phyloP scores from a whole-genome alignment of 2,113 vertebrate genomes.

The Chaetorhynchus papuensis region DNA sequence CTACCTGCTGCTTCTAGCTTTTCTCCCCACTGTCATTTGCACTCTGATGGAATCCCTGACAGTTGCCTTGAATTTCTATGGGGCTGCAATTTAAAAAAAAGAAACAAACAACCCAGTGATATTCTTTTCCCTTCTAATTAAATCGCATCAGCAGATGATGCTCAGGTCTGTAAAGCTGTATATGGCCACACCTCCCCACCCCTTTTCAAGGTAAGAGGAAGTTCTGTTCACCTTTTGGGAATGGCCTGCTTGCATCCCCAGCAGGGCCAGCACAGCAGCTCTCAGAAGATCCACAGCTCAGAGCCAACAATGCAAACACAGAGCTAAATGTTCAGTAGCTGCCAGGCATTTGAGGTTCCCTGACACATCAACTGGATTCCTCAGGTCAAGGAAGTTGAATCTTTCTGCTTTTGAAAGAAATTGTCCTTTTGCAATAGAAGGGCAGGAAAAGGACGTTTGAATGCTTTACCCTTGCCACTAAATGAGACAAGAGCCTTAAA shows the following conservation, averaged over 20 bases:
- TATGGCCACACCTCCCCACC: background rate
- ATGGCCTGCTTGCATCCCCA: background rate
- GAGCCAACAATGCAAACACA: background rate
- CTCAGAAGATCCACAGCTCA: background rate
- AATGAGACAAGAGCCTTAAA: background rate
- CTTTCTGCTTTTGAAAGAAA: background rate
- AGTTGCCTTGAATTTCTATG: background rate
- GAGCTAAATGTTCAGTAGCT: background rate
- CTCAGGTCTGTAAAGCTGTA: background rate
- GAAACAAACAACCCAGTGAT: background rate
- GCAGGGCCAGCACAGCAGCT: background rate
- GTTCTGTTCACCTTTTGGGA: background rate
- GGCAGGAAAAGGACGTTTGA: accelerated
- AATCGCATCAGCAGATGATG: background rate
- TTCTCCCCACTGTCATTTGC: background rate
- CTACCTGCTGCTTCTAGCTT: background rate
- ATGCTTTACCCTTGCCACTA: background rate
- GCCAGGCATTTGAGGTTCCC: background rate
- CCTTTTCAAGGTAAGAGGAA: background rate
- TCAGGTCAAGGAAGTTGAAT: background rate
- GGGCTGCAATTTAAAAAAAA: background rate
- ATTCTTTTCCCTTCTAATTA: background rate
- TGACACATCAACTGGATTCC: background rate
- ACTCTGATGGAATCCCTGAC: background rate
- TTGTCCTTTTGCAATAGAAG: background rate